Evolutionary conservation across 2,888 invertebrate species (phyloP).

Genomic region (Seira musarum): DNA sequence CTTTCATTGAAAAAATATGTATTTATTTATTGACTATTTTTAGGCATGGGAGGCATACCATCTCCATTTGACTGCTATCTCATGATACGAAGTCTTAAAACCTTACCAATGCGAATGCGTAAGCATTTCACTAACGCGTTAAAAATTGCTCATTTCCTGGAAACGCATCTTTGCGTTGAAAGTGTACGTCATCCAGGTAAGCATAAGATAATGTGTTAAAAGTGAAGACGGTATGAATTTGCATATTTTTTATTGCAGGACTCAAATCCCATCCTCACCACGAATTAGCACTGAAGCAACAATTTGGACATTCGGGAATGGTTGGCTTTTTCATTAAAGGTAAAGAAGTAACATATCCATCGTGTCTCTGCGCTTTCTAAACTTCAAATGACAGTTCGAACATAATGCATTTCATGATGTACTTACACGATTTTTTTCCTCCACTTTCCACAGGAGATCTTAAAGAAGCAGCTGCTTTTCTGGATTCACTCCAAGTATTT

Average conservation of each 20-base stretch:
- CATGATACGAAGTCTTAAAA: slow-evolving; percentile 94
- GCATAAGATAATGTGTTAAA: no score
- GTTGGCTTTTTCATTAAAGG: no score
- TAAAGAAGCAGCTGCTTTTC: slow-evolving; percentile 81
- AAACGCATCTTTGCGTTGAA: slow-evolving; percentile 84
- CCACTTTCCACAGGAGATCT: slow-evolving; percentile 85
- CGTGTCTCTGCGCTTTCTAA: no score
- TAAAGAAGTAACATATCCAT: no score
- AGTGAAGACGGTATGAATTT: no score
- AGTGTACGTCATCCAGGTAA: slow-evolving; percentile 89
- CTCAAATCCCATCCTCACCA: slow-evolving; percentile 90
- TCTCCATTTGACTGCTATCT: slow-evolving; percentile 97
- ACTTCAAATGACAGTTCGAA: no score
- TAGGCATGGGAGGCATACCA: slow-evolving; percentile 93
- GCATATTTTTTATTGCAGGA: slow-evolving; percentile 75
- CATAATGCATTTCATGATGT: no score
- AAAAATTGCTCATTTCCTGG: slow-evolving; percentile 85
- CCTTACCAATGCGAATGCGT: slow-evolving; percentile 92
- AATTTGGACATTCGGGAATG: slow-evolving; percentile 90
- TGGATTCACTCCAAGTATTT: slow-evolving; percentile 84
- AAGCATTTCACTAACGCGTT: slow-evolving; percentile 87
- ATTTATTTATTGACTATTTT: no score
- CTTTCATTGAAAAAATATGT: not conserved
- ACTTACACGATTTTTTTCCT: no score
- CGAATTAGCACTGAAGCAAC: slow-evolving; percentile 84